Conservation (phyloP, 2,797 vertebrate genomes). For the Phataginus tricuspis region DNA sequence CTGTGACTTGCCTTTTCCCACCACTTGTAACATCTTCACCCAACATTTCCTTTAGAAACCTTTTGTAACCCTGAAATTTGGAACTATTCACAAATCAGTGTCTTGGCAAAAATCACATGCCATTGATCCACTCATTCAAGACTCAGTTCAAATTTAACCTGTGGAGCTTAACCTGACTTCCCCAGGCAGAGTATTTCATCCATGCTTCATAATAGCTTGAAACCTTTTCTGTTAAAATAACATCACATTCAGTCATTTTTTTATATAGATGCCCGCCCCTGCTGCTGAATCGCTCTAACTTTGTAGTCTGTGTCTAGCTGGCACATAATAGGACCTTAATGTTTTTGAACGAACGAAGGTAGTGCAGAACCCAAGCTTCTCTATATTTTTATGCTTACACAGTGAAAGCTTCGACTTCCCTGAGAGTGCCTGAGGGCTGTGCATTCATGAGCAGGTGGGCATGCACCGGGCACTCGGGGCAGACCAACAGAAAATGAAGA, state of each 20-base stretch:
- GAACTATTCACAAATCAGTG: background rate
- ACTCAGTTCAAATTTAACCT: background rate
- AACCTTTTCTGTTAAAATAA: background rate
- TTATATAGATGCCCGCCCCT: background rate
- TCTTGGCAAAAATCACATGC: background rate
- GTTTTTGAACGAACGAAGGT: background rate
- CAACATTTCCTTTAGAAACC: background rate
- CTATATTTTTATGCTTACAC: slow-evolving; percentile 15
- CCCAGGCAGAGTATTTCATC: background rate
- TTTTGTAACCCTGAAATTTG: background rate
- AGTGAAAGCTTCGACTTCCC: background rate
- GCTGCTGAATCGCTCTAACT: background rate
- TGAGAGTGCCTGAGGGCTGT: background rate
- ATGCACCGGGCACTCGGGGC: rapidly evolving
- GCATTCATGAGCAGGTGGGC: background rate
- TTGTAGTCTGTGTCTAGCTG: background rate
- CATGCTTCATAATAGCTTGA: background rate
- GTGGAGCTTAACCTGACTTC: background rate
- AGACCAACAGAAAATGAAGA: background rate
- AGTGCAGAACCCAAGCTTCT: background rate
- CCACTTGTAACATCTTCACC: background rate
- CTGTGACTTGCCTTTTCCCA: background rate
- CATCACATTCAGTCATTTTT: background rate
- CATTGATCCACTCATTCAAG: background rate
- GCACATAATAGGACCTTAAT: background rate